Conservation (phyloP, 2,888 invertebrate species). For the Coelinius sp. region DNA sequence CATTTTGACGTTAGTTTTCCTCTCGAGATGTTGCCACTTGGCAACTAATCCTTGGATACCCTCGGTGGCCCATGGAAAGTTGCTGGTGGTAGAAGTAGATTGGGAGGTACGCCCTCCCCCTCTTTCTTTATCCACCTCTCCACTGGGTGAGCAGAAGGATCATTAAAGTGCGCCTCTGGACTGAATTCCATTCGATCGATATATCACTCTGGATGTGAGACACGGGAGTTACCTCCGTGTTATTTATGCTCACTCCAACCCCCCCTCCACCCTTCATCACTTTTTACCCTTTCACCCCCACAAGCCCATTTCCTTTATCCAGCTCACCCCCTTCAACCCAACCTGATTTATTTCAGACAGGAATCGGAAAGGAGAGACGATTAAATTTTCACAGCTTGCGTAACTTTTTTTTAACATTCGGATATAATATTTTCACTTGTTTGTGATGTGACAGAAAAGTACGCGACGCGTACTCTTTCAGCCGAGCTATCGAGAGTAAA, state of each 20-base stretch:
- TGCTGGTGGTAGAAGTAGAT: not conserved
- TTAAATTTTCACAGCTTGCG: conserved; percentile 49
- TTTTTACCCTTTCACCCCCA: not conserved
- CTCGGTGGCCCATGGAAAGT: conserved; percentile 8
- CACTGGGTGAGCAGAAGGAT: conserved; percentile 13
- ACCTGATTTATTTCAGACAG: conserved; percentile 53
- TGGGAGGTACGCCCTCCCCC: not conserved
- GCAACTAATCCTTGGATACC: conserved; percentile 30
- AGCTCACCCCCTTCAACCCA: not conserved
- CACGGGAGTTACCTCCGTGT: conserved; percentile 39
- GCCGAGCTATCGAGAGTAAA: conserved; percentile 9
- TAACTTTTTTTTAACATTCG: not conserved
- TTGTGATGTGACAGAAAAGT: too few relatives aligned
- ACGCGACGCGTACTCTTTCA: too few relatives aligned
- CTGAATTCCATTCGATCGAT: conserved; percentile 37
- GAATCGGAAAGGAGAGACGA: conserved; percentile 49
- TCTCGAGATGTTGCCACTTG: conserved; percentile 31
- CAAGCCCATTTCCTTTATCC: not conserved
- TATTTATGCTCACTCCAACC: conserved; percentile 52
- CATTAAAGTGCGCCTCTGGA: conserved; percentile 30
- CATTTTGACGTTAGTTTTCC: conserved; percentile 34
- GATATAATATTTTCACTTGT: not conserved
- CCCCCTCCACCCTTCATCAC: not conserved
- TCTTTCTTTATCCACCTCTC: too few relatives aligned
- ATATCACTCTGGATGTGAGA: conserved; percentile 25